Conservation (phyloP, 2,113 vertebrate species). For the Xenopus tropicalis region DNA sequence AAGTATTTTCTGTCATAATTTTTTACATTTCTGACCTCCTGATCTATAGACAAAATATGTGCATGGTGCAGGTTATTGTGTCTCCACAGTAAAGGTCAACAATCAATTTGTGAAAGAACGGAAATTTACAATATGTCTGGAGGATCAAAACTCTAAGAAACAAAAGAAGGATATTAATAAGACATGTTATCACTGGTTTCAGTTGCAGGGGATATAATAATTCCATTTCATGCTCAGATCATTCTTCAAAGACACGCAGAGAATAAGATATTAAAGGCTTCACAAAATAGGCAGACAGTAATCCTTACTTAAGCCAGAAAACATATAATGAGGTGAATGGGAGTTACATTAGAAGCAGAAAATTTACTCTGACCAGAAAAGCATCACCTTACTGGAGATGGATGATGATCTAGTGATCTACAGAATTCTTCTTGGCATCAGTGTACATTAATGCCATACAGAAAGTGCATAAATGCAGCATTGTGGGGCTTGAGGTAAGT, state of each 20-base stretch:
- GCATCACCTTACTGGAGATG: neutral
- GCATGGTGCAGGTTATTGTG: no score
- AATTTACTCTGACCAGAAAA: conserved; percentile 29
- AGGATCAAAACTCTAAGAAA: conserved; percentile 18
- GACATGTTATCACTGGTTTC: conserved; percentile 28
- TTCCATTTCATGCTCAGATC: conserved; percentile 42
- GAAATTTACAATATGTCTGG: neutral
- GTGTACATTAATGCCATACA: neutral
- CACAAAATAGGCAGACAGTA: conserved; percentile 32
- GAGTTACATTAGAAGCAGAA: conserved; percentile 12
- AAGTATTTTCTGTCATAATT: no score
- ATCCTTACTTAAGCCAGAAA: conserved; percentile 30
- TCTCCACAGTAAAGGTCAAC: no score
- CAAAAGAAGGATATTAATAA: conserved; percentile 36
- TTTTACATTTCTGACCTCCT: no score
- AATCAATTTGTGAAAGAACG: neutral
- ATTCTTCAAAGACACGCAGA: conserved; percentile 36
- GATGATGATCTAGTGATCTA: conserved; percentile 23
- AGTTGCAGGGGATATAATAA: conserved; percentile 24
- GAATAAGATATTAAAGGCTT: conserved; percentile 41
- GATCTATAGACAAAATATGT: no score
- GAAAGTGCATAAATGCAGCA: neutral
- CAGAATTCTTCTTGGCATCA: neutral
- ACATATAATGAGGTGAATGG: conserved; percentile 32
- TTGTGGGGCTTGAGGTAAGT: neutral